Evolutionary conservation across 35 echinoderm and acorn worm species (phyloP).

Genomic region (Stichopus chloronotus): DNA sequence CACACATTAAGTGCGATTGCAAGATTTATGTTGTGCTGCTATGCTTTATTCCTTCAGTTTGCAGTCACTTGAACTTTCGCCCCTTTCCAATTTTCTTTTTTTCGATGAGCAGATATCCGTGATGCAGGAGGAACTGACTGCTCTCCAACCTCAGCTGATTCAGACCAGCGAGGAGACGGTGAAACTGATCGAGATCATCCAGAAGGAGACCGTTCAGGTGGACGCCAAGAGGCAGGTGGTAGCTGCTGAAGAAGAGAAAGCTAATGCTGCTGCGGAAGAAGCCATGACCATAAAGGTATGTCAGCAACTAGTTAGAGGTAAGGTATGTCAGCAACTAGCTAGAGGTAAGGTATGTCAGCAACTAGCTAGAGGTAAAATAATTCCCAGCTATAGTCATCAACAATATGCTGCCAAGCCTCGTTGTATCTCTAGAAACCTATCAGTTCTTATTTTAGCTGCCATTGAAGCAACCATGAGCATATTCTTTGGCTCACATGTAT

Average conservation of each 20-base stretch:
- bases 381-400: no score
- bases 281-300: slow-evolving; percentile 88
- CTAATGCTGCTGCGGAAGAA: slow-evolving; percentile 90
- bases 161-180: slow-evolving; percentile 88
- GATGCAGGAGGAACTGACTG: slow-evolving; percentile 97
- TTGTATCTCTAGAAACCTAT: no score
- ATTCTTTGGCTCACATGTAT: no score
- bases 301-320: background rate
- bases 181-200: slow-evolving; percentile 89
- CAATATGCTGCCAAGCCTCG: no score
- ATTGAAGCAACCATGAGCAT: no score
- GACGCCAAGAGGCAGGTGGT: slow-evolving; percentile 87
- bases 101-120: slow-evolving; percentile 77
- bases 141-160: slow-evolving; percentile 91
- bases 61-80: no score
- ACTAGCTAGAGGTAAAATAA: no score
- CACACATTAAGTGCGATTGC: no score
- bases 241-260: slow-evolving; percentile 80
- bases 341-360: no score
- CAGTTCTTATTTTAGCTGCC: no score
- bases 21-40: no score
- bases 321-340: background rate
- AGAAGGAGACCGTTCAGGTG: slow-evolving; percentile 83
- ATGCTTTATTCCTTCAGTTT: no score
- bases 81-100: background rate